These are phyloP conservation scores for Pharmacophagus antenor DNA, from an alignment of 2,888 invertebrate species.

Conservation along the genomic window DNA sequence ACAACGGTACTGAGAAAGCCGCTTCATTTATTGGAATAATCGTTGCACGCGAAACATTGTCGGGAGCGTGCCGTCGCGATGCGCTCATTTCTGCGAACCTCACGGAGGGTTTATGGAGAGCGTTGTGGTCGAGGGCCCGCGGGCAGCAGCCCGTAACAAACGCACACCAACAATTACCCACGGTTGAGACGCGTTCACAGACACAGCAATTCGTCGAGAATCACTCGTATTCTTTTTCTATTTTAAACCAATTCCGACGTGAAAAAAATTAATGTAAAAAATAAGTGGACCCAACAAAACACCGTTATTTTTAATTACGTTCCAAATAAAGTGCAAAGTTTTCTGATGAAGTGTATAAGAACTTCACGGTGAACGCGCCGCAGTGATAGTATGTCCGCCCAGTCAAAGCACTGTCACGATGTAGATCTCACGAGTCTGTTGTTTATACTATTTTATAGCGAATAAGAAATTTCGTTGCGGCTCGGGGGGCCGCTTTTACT, in stretches of 20 bases:
- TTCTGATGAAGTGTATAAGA: conserved; percentile 12
- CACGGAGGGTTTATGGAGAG: conserved; percentile 59
- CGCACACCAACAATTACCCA: conserved; percentile 76
- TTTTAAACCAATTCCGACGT: conserved; percentile 35
- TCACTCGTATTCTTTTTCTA: conserved; percentile 48
- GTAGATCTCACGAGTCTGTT: conserved; percentile 73
- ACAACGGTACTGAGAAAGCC: conserved; percentile 63
- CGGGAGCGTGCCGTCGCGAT: conserved; percentile 54
- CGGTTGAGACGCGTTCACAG: conserved; percentile 62
- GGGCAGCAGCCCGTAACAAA: conserved; percentile 75
- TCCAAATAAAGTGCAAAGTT: conserved; percentile 1
- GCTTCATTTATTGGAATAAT: conserved; percentile 70
- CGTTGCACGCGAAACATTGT: conserved; percentile 69
- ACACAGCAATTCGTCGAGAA: conserved; percentile 58
- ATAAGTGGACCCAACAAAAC: conserved; percentile 2
- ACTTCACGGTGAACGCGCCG: conserved; percentile 8
- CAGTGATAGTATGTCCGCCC: conserved; percentile 41
- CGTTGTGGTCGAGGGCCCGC: conserved; percentile 73
- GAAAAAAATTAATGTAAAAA: conserved; percentile 6
- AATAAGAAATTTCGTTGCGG: conserved; percentile 62
- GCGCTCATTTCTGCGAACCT: conserved; percentile 69
- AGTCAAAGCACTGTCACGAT: conserved; percentile 42
- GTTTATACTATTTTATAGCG: conserved; percentile 62
- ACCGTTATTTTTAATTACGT: conserved; percentile 9
- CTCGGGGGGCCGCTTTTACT: conserved; percentile 65